These are phyloP conservation scores for Onychostruthus taczanowskii DNA, from an alignment of 2,113 vertebrate genomes.

Conservation along the genomic window DNA sequence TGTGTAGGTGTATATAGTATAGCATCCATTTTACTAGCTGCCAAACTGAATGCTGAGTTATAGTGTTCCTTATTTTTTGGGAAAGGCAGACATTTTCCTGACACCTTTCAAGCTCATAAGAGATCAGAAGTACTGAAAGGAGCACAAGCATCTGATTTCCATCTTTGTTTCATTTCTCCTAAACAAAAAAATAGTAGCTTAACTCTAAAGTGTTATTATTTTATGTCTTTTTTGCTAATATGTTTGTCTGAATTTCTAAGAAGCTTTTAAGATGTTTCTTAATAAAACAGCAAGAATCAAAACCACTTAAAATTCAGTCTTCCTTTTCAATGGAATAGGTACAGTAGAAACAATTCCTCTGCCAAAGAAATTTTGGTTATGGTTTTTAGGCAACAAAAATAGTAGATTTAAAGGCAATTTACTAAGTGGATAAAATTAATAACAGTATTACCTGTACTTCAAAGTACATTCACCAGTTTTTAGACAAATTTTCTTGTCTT, in stretches of 20 bases:
- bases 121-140: neutral
- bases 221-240: neutral
- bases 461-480: neutral
- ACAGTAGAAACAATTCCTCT: neutral
- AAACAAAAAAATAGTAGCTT: neutral
- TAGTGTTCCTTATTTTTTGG: neutral
- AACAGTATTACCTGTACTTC: neutral
- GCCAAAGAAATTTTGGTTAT: neutral
- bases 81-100: neutral
- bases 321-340: neutral
- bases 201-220: neutral
- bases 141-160: neutral
- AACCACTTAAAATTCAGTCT: neutral
- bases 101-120: neutral
- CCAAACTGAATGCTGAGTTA: neutral
- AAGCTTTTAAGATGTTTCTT: neutral
- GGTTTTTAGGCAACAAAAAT: neutral
- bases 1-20: neutral
- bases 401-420: neutral
- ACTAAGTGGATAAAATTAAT: neutral
- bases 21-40: neutral
- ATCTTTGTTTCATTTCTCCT: neutral
- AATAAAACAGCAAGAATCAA: neutral
- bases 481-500: neutral
- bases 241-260: neutral